phyloP scores from a whole-genome alignment of 2,113 vertebrate species.

The Chaetorhynchus papuensis region DNA sequence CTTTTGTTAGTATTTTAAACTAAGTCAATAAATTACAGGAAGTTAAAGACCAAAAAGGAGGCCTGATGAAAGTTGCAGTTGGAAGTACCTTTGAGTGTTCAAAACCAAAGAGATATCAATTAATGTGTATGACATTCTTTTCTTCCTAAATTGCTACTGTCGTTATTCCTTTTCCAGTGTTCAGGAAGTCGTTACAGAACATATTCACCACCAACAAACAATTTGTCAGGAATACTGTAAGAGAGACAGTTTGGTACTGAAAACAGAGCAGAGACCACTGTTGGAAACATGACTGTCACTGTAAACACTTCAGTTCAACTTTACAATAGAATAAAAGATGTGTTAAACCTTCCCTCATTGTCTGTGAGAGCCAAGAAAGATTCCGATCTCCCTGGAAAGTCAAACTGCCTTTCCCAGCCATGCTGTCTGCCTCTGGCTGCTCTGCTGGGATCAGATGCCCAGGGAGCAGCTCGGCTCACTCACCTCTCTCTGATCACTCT shows the following conservation, averaged over 20 bases:
- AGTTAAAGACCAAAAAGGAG: neutral
- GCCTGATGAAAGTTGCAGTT: neutral
- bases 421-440: neutral
- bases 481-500: neutral
- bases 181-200: neutral
- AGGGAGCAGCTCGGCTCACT: fast-evolving
- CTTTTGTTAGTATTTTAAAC: neutral
- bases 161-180: neutral
- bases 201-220: neutral
- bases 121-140: neutral
- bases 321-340: neutral
- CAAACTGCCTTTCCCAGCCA: fast-evolving
- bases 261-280: neutral
- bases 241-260: neutral
- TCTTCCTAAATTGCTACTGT: neutral
- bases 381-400: neutral
- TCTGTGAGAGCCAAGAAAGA: neutral
- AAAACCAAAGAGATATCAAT: neutral
- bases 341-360: neutral
- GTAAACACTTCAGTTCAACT: neutral
- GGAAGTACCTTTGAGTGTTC: neutral
- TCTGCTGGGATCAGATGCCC: neutral
- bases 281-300: neutral
- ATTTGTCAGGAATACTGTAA: neutral
- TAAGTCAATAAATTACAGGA: neutral